Evolutionary conservation across 1,140 invertebrate species (phyloP).

Genomic region (Sminthurides bifidus): DNA sequence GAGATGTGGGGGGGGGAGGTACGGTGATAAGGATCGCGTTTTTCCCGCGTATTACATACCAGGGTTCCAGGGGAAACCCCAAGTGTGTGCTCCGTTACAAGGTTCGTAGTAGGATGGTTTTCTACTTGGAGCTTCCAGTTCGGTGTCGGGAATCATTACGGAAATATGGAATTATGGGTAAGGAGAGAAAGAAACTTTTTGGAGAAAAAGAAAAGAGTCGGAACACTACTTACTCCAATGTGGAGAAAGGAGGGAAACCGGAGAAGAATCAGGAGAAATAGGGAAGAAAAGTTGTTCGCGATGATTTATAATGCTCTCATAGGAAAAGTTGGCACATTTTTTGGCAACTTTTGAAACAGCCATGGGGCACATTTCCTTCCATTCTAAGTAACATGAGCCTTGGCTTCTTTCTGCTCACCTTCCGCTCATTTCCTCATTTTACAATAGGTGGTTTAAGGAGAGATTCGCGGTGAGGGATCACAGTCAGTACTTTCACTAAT

Average conservation of each 20-base stretch:
- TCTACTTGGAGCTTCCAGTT: too few species aligned
- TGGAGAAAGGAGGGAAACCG: neutral
- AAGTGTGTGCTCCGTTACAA: too few species aligned
- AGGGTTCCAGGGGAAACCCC: too few species aligned
- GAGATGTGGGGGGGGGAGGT: too few species aligned
- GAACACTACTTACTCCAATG: too few species aligned
- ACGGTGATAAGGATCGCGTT: too few species aligned
- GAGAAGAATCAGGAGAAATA: neutral
- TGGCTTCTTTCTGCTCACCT: neutral
- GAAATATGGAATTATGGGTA: conserved; percentile 12
- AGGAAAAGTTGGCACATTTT: conserved; percentile 13
- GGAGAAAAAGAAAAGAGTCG: neutral
- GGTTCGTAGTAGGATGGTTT: too few species aligned
- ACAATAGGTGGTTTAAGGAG: too few species aligned
- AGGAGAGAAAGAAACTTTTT: conserved; percentile 5
- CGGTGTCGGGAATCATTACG: conserved; percentile 9
- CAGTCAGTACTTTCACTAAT: too few species aligned
- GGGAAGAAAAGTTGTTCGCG: conserved; percentile 3
- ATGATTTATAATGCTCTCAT: conserved; percentile 14
- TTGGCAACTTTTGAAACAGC: conserved; percentile 13
- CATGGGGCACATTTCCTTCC: conserved; percentile 10
- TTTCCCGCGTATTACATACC: too few species aligned
- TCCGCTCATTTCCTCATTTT: neutral
- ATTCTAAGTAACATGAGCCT: neutral
- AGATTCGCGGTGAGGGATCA: too few species aligned